Evolutionary conservation across 2,797 vertebrate genomes (phyloP).

Genomic region (Emys orbicularis): DNA sequence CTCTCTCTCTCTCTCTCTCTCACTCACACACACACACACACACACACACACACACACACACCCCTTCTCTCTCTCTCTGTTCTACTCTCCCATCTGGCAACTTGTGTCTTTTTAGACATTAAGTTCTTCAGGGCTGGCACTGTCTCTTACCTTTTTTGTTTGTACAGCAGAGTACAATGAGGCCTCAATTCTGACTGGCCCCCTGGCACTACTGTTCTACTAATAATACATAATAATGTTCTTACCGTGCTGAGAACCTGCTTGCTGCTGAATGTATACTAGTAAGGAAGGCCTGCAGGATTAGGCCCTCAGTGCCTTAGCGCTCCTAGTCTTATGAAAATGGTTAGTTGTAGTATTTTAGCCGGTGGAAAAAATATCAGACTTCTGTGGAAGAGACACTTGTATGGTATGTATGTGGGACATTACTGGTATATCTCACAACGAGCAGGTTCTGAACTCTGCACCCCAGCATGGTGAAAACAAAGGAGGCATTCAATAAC

Average conservation of each 20-base stretch:
- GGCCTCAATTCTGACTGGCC: not conserved
- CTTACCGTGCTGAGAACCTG: slow-evolving; percentile 14
- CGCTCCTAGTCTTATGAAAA: slow-evolving; percentile 64
- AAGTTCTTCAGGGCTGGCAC: not conserved
- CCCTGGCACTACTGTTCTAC: not conserved
- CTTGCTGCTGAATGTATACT: slow-evolving; percentile 60
- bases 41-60: too few relatives aligned
- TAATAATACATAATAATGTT: slow-evolving; percentile 34
- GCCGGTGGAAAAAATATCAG: slow-evolving; percentile 23
- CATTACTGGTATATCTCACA: not conserved
- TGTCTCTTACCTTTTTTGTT: not conserved
- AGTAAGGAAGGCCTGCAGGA: slow-evolving; percentile 32
- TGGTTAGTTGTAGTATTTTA: slow-evolving; percentile 72
- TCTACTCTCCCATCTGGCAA: not conserved
- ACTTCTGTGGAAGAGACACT: not conserved
- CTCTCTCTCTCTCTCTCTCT: not conserved
- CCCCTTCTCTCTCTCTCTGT: accelerated
- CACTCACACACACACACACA: not conserved
- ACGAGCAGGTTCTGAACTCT: not conserved
- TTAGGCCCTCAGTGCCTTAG: slow-evolving; percentile 47
- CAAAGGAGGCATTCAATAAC: not conserved
- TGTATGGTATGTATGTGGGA: not conserved
- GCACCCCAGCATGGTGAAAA: not conserved
- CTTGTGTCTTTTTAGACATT: not conserved
- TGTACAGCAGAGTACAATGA: not conserved